phyloP scores from a whole-genome alignment of 1,140 invertebrate species.

The Macrobrachium rosenbergii region DNA sequence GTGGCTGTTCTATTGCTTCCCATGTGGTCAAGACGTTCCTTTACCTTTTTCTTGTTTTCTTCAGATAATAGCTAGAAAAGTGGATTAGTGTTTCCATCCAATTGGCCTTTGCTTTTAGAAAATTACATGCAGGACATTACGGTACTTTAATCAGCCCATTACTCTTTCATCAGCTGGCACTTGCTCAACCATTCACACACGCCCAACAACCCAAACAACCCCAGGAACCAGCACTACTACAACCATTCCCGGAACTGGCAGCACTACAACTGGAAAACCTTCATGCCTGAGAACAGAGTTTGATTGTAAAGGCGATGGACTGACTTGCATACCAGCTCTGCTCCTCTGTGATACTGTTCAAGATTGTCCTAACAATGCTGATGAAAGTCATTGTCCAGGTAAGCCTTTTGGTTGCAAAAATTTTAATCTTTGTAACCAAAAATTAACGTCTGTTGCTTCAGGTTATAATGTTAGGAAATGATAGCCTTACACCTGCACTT shows the following conservation, averaged over 20 bases:
- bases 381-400: constrained; percentile 66
- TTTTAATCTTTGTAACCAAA: neutral
- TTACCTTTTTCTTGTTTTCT: too few relatives aligned
- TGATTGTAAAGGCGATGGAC: constrained; percentile 11
- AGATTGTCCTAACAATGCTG: constrained; percentile 69
- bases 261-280: neutral
- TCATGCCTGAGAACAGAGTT: constrained; percentile 33
- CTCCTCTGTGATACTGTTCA: constrained; percentile 68
- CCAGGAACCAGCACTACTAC: neutral
- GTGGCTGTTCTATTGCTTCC: too few relatives aligned
- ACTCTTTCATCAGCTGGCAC: constrained; percentile 2
- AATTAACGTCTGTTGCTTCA: neutral
- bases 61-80: too few relatives aligned
- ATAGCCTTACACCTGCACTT: neutral
- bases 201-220: constrained; percentile 17
- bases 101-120: neutral
- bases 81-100: too few relatives aligned
- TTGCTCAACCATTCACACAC: constrained; percentile 37
- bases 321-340: constrained; percentile 67
- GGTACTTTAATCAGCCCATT: neutral
- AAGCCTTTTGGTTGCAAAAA: neutral
- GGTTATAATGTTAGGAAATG: neutral
- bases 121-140: neutral
- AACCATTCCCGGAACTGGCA: constrained; percentile 19
- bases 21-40: too few relatives aligned